phyloP scores from a whole-genome alignment of 2,797 vertebrate genomes.

The Gymnopithys bicolor region DNA sequence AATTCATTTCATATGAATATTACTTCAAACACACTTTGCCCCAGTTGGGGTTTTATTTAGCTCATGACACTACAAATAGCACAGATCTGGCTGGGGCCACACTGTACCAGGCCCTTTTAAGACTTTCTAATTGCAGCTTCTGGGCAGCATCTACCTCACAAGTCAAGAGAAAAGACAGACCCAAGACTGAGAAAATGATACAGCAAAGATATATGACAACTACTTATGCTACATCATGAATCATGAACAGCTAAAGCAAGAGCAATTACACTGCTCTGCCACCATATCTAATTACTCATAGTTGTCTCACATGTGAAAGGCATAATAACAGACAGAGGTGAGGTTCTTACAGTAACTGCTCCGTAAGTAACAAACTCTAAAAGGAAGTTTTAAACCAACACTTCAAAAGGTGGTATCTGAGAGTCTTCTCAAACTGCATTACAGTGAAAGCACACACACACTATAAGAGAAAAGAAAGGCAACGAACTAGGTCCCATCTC shows the following conservation, averaged over 20 bases:
- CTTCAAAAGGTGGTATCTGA: neutral
- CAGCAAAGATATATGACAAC: neutral
- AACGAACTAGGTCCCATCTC: neutral
- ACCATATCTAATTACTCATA: neutral
- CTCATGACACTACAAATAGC: neutral
- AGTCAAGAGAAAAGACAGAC: neutral
- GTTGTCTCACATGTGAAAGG: neutral
- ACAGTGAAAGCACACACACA: neutral
- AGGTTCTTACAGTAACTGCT: neutral
- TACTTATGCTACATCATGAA: neutral
- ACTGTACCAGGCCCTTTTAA: neutral
- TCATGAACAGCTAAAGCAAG: neutral
- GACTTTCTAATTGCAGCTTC: neutral
- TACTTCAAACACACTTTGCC: neutral
- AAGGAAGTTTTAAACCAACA: neutral
- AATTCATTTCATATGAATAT: neutral
- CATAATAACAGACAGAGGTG: neutral
- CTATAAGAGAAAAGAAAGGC: neutral
- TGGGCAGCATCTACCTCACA: neutral
- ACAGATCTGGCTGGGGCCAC: neutral
- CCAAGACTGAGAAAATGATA: neutral
- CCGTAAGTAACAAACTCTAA: neutral
- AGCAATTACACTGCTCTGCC: neutral
- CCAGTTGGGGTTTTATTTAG: neutral
- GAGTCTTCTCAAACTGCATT: neutral